Evolutionary conservation across 1,140 invertebrate genomes (phyloP).

Genomic region (Pogonognathellus flavescens): DNA sequence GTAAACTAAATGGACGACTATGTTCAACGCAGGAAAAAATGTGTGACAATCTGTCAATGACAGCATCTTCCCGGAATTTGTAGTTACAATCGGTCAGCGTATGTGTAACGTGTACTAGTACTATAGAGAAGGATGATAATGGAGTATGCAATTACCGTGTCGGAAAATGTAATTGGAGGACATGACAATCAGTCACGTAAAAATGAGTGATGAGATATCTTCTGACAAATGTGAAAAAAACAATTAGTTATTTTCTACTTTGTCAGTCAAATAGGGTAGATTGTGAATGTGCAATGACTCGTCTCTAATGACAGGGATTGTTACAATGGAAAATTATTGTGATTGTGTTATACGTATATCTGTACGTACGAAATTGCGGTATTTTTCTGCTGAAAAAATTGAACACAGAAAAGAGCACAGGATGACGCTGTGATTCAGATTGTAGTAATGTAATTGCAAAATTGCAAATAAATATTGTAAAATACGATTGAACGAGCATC

Average conservation of each 20-base stretch:
- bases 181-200: slow-evolving; percentile 37
- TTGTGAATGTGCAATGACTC: slow-evolving; percentile 47
- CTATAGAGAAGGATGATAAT: neutral
- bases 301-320: slow-evolving; percentile 33
- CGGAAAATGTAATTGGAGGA: neutral
- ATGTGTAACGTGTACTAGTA: no score
- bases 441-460: no score
- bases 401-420: no score
- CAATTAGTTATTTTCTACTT: slow-evolving; percentile 34
- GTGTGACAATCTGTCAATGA: no score
- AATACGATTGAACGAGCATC: no score
- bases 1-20: no score
- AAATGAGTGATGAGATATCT: slow-evolving; percentile 23
- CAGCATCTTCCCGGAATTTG: no score
- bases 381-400: neutral
- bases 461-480: no score
- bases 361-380: neutral
- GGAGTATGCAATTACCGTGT: neutral
- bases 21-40: no score
- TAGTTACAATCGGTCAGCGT: no score
- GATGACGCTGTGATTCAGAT: no score
- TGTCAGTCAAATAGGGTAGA: slow-evolving; percentile 39
- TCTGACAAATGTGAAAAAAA: neutral
- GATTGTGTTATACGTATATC: no score
- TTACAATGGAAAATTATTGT: slow-evolving; percentile 5